Evolutionary conservation across 2,888 invertebrate genomes (phyloP), one percentile per base, ranked within the genome.

Genomic region (Masnerella sp.): DNA sequence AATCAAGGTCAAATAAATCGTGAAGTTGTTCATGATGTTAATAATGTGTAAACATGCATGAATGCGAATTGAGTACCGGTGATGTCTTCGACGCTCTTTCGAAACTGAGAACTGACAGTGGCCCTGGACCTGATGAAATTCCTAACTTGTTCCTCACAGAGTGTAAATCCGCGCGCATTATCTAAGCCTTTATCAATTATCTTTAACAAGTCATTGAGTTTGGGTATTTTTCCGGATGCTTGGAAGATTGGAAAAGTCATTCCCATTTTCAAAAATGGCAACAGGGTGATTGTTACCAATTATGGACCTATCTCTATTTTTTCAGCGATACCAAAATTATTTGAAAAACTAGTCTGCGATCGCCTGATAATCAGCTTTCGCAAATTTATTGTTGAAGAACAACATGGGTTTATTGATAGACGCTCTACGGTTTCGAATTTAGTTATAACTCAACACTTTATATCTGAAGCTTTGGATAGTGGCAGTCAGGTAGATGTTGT

Each of bases 51-150:
- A n/a, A n/a, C n/a, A n/a, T n/a, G n/a, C n/a, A n/a, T n/a, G n/a
- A n/a, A n/a, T n/a, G n/a, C n/a, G n/a, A n/a, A n/a, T n/a, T n/a
- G n/a, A n/a, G n/a, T n/a, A 11, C 11, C 2, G 5, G 15, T 38
- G 17, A 38, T 15, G 15, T 38, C 7, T 38, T 17, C 15, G 38
- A 38, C 7, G n/a, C 8, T 15, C 17, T 38, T 5, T 8, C 11
- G 8, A 17, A 18, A n/a, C 20, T 42, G 9, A 42, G 1, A 11
- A 18, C n/a, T 2, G 20, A 42, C 1, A 5, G 2, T n/a, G 11
- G 42, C 4, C 5, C 18, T 18, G 42, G 42, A n/a, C 42, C 42
- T 2, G 42, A 42, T 20, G 18, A n/a, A 7, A 42, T 42, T 20
- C 42, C 20, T 2, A 42, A 42, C n/a, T 4, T 18, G 3, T 17